Percentiles rank a stretch among this genome's conserved stretches.
These are phyloP conservation scores for Thalassophryne amazonica DNA, from an alignment of 2,797 vertebrate genomes.

Conservation along the genomic window DNA sequence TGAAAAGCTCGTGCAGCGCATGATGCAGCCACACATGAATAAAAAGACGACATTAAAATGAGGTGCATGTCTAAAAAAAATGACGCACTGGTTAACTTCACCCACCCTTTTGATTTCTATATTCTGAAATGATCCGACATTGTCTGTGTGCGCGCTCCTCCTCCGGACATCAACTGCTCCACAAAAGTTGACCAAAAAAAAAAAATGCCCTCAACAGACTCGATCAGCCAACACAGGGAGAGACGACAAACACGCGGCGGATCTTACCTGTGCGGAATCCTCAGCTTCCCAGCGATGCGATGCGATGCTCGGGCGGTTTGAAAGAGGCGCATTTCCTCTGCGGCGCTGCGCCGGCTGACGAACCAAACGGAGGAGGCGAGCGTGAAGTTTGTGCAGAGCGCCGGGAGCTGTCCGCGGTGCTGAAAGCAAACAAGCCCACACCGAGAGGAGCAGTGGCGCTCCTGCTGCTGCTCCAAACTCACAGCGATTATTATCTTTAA, in stretches of 20 bases:
- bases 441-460: slow-evolving; percentile 30
- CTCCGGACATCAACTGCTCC: too few species aligned
- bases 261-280: slow-evolving; percentile 61
- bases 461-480: slow-evolving; percentile 41
- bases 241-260: background rate
- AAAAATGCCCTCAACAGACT: background rate
- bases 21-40: background rate
- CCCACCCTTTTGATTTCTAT: too few species aligned
- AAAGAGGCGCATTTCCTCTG: slow-evolving; percentile 41
- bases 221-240: background rate
- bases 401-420: slow-evolving; percentile 75
- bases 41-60: background rate
- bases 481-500: too few species aligned
- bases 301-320: slow-evolving; percentile 9
- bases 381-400: slow-evolving; percentile 56
- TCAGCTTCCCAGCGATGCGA: slow-evolving; percentile 47
- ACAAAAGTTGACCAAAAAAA: too few species aligned
- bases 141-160: too few species aligned
- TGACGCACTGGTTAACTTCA: too few species aligned
- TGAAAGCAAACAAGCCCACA: slow-evolving; percentile 35
- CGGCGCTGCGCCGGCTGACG: slow-evolving; percentile 1
- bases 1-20: slow-evolving; percentile 7
- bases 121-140: too few species aligned
- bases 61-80: too few species aligned
- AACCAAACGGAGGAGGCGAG: slow-evolving; percentile 1